Base-by-base conservation (phyloP, 2,797 vertebrate species). In the Anomalospiza imberbis region DNA sequence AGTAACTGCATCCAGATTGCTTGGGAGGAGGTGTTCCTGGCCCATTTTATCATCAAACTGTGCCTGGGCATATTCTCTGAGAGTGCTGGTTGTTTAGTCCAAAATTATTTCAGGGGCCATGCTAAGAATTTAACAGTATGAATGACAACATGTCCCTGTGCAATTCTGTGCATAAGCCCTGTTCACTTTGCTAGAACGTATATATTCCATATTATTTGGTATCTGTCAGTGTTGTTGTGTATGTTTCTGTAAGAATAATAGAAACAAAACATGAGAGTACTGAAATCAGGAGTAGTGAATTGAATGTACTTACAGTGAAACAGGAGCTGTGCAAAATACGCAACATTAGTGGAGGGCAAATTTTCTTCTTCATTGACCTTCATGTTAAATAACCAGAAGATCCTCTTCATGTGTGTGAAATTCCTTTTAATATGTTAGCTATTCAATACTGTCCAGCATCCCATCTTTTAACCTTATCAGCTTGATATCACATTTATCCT, bases 1-100 rank as follows among this genome's bases (percentile, higher is more conserved):
- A 65, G 54, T 51, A 89, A 78, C 66, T 66, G 62, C 58, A 78
- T 90, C 62, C 82, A 94, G 79, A 90, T 91, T 96, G 58, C 40
- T 73, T 75, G 26, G 70, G 42, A 93, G 51, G 32, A 90, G 36
- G 17, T 42, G 53, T 58, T 26, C 28, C 34, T 93, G 73, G 89
- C 70, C 70, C 44, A 34, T 11, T 20, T 12, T n/a, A 75, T 24
- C 62, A 78, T 50, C 85, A 86, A 88, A 88, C 58, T 94, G 82
- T 77, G 61, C 54, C 66, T 72, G 72, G 89, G 66, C 79, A 88
- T 32, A 58, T 47, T 48, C 10, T 84, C 47, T 54, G 58, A 81
- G 66, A 88, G 40, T 12, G 3, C 20, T 80, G 38, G 10, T 12
- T 83, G 25, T 54, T 60, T 17, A 73, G 36, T 26, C 50, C 47